Evolutionary conservation across 2,888 invertebrate species (phyloP).

Genomic region (Microplitis deprimator): DNA sequence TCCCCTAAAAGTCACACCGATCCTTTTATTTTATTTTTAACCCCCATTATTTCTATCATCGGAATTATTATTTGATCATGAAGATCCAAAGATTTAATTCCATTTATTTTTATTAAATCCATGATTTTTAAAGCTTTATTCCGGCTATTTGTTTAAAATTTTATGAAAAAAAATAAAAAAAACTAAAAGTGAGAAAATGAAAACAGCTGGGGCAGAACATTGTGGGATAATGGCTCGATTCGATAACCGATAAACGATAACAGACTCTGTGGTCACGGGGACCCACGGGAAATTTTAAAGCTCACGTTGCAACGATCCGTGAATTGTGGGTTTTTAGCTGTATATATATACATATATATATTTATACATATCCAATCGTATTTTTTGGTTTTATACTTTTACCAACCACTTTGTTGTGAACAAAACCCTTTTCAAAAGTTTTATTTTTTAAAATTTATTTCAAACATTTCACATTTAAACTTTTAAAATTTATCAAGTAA

Average conservation of each 20-base stretch:
- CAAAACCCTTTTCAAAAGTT: slow-evolving; percentile 2
- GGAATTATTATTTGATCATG: slow-evolving; percentile 11
- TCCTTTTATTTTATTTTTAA: slow-evolving; percentile 27
- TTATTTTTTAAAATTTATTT: neutral
- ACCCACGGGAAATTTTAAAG: slow-evolving; percentile 42
- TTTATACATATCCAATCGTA: neutral
- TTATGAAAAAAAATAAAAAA: neutral
- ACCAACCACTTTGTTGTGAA: slow-evolving; percentile 3
- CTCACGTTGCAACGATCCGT: slow-evolving; percentile 55
- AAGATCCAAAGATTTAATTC: slow-evolving; percentile 21
- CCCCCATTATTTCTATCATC: slow-evolving; percentile 13
- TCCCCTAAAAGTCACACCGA: slow-evolving; percentile 44
- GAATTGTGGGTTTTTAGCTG: slow-evolving; percentile 49
- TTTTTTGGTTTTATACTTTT: slow-evolving; percentile 1
- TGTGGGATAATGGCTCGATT: slow-evolving; percentile 32
- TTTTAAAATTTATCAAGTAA: too few relatives aligned
- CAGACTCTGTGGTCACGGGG: slow-evolving; percentile 31
- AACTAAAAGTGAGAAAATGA: neutral
- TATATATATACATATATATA: neutral
- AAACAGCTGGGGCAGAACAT: slow-evolving; percentile 27
- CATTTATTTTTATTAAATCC: slow-evolving; percentile 4
- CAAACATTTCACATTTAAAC: neutral
- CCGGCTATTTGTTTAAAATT: neutral
- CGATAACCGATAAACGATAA: slow-evolving; percentile 37
- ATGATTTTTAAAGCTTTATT: neutral